Evolutionary conservation across 2,888 invertebrate species (phyloP).

Genomic region (Phoenoteleia sp.): DNA sequence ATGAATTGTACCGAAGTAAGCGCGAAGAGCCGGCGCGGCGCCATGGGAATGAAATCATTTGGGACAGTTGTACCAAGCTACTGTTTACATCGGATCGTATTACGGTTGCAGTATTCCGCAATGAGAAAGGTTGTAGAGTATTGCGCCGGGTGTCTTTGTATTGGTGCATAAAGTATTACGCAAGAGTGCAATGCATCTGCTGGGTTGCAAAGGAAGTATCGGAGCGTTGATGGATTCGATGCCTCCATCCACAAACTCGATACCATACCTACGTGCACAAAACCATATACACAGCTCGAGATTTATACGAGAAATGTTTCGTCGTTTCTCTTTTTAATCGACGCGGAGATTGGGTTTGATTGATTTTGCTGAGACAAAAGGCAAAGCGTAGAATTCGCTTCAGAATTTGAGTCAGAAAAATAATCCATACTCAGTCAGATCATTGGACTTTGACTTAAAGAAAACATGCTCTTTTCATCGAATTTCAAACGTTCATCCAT

Average conservation of each 20-base stretch:
- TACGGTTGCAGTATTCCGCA: constrained; percentile 32
- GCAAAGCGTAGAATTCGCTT: too few relatives aligned
- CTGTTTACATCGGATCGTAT: constrained; percentile 29
- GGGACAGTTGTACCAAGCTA: constrained; percentile 24
- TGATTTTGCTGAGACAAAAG: too few relatives aligned
- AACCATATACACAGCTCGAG: too few relatives aligned
- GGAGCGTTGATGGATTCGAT: constrained; percentile 28
- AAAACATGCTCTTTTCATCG: background rate
- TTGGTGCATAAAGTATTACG: constrained; percentile 24
- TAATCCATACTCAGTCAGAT: background rate
- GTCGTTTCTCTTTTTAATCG: too few relatives aligned
- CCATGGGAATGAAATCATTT: constrained; percentile 30
- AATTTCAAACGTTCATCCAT: background rate
- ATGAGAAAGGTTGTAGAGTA: constrained; percentile 7
- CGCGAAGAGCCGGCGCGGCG: too few relatives aligned
- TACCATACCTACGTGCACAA: too few relatives aligned
- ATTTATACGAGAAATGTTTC: too few relatives aligned
- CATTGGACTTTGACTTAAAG: background rate
- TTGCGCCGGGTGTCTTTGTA: constrained; percentile 7
- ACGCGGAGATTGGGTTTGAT: too few relatives aligned
- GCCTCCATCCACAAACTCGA: background rate
- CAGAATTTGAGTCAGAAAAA: too few relatives aligned
- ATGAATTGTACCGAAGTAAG: too few relatives aligned
- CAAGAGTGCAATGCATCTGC: constrained; percentile 6
- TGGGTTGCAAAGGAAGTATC: constrained; percentile 7